These are phyloP conservation scores for Hetaerina americana DNA, from an alignment of 1,140 invertebrate species.

Conservation along the genomic window DNA sequence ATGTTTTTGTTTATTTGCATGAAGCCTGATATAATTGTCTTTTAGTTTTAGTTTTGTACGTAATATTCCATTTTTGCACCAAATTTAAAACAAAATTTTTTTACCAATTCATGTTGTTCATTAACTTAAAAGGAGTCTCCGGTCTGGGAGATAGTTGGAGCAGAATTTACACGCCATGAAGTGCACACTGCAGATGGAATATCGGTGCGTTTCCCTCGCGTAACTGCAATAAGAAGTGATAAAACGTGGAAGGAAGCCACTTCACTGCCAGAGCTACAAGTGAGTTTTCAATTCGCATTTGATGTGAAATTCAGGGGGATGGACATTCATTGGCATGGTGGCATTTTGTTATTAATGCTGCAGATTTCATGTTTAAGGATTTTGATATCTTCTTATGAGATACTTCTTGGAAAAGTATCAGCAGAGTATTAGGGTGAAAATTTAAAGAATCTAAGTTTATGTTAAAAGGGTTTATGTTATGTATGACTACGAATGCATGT, in stretches of 20 bases:
- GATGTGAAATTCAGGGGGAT: neutral
- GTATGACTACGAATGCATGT: too few relatives aligned
- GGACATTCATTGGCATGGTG: too few relatives aligned
- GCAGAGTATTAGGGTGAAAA: too few relatives aligned
- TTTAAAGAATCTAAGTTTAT: too few relatives aligned
- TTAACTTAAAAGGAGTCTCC: slow-evolving; percentile 43
- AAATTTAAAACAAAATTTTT: neutral
- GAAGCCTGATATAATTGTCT: too few relatives aligned
- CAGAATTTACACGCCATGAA: slow-evolving; percentile 78
- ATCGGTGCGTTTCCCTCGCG: slow-evolving; percentile 82
- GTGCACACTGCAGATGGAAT: slow-evolving; percentile 83
- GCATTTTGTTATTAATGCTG: too few relatives aligned
- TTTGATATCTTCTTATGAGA: too few relatives aligned
- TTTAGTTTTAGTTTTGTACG: neutral
- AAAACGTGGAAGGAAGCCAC: slow-evolving; percentile 78
- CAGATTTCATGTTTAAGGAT: too few relatives aligned
- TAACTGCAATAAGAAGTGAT: slow-evolving; percentile 68
- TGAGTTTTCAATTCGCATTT: neutral
- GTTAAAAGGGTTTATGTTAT: too few relatives aligned
- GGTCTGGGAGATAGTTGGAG: slow-evolving; percentile 89
- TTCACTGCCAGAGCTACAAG: slow-evolving; percentile 53
- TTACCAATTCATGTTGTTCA: slow-evolving; percentile 8
- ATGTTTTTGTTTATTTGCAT: too few relatives aligned
- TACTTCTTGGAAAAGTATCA: too few relatives aligned
- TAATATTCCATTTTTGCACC: neutral